Conservation (phyloP, 2,113 vertebrate genomes). For the Polypterus senegalus region DNA sequence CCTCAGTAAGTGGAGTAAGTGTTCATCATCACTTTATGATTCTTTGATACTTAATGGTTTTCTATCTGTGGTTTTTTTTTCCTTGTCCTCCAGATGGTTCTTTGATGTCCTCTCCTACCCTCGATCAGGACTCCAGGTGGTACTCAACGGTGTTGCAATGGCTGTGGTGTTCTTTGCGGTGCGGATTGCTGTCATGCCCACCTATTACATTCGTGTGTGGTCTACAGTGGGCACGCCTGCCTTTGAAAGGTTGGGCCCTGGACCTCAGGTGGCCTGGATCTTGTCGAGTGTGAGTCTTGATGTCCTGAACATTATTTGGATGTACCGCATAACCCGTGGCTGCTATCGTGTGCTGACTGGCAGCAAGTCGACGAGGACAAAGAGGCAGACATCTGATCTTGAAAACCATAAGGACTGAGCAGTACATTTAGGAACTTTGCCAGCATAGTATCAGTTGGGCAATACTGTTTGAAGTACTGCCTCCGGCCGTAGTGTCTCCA, state of each 20-base stretch:
- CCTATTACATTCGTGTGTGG: slow-evolving; percentile 59
- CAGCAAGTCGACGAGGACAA: slow-evolving; percentile 17
- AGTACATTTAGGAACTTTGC: too few species aligned
- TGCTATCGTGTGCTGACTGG: slow-evolving; percentile 52
- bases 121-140: slow-evolving; percentile 43
- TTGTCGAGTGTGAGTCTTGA: slow-evolving; percentile 53
- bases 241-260: slow-evolving; percentile 48
- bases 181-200: slow-evolving; percentile 58
- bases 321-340: slow-evolving; percentile 56
- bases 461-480: too few species aligned
- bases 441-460: too few species aligned
- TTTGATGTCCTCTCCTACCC: slow-evolving; percentile 48
- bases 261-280: slow-evolving; percentile 61
- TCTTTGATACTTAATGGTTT: not conserved
- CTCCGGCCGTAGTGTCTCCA: too few species aligned
- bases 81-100: slow-evolving; percentile 47
- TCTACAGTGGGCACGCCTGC: slow-evolving; percentile 51
- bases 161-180: slow-evolving; percentile 54
- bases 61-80: not conserved
- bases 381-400: slow-evolving; percentile 11
- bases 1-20: too few species aligned
- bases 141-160: slow-evolving; percentile 54
- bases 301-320: slow-evolving; percentile 55
- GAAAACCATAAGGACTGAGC: slow-evolving; percentile 56
- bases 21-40: not conserved